Evolutionary conservation across 2,888 invertebrate species (phyloP).

Genomic region (Diadegma fenestrale): DNA sequence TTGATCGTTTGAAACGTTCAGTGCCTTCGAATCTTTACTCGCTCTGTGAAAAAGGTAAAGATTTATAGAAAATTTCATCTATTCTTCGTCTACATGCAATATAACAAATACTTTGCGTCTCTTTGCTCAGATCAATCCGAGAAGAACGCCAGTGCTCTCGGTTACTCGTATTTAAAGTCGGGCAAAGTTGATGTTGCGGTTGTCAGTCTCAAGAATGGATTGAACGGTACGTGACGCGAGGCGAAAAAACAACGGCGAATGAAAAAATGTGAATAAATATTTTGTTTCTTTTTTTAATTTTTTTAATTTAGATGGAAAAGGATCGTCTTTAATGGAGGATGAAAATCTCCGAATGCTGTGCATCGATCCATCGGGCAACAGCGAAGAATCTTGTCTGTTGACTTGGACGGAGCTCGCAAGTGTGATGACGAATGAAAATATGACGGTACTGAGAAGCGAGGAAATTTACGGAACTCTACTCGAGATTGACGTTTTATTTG

Average conservation of each 20-base stretch:
- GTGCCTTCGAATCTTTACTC: slow-evolving; percentile 74
- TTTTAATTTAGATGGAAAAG: slow-evolving; percentile 38
- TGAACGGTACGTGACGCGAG: slow-evolving; percentile 37
- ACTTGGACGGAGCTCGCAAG: slow-evolving; percentile 81
- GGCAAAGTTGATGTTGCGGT: slow-evolving; percentile 92
- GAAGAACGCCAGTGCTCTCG: slow-evolving; percentile 35
- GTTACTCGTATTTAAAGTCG: slow-evolving; percentile 87
- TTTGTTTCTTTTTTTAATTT: slow-evolving; percentile 25
- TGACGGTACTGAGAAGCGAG: slow-evolving; percentile 86
- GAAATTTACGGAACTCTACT: slow-evolving; percentile 90
- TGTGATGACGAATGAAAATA: slow-evolving; percentile 87
- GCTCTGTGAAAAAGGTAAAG: slow-evolving; percentile 72
- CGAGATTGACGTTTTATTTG: slow-evolving; percentile 90
- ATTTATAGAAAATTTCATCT: neutral
- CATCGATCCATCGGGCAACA: slow-evolving; percentile 65
- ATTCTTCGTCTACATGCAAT: neutral
- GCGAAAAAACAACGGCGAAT: neutral
- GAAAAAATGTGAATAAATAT: neutral
- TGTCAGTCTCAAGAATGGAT: slow-evolving; percentile 86
- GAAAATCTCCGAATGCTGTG: slow-evolving; percentile 80
- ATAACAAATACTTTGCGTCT: neutral
- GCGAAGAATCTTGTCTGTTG: slow-evolving; percentile 75
- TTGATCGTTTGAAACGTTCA: slow-evolving; percentile 55
- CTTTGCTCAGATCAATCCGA: slow-evolving; percentile 25
- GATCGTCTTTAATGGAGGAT: slow-evolving; percentile 58